Evolutionary conservation across 2,113 vertebrate genomes (phyloP).

Genomic region (Mixornis gularis): DNA sequence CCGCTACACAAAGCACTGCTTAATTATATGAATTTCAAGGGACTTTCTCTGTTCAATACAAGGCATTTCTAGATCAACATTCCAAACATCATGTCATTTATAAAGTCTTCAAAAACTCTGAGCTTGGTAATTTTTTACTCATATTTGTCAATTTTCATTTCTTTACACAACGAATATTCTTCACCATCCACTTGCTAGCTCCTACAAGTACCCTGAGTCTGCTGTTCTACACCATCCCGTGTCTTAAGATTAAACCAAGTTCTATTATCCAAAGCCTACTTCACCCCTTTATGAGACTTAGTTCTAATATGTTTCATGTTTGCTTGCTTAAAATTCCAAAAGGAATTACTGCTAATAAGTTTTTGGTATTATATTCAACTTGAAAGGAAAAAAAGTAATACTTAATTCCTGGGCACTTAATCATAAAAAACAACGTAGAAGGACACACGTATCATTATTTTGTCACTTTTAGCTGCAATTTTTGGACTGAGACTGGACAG

Average conservation of each 20-base stretch:
- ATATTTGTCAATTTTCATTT: background rate
- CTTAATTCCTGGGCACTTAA: background rate
- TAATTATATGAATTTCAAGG: background rate
- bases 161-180: background rate
- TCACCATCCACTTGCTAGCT: background rate
- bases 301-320: background rate
- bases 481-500: background rate
- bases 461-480: background rate
- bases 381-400: background rate
- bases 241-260: background rate
- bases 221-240: background rate
- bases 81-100: background rate
- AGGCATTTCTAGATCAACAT: background rate
- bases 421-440: background rate
- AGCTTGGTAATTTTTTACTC: background rate
- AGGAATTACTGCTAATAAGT: background rate
- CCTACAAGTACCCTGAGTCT: background rate
- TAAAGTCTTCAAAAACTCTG: background rate
- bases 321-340: background rate
- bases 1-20: background rate
- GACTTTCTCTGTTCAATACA: background rate
- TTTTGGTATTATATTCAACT: background rate
- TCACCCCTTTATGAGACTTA: background rate
- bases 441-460: accelerated
- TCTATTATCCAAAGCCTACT: background rate